Evolutionary conservation across 2,888 invertebrate species (phyloP).

Genomic region (Drosophila basisetae): DNA sequence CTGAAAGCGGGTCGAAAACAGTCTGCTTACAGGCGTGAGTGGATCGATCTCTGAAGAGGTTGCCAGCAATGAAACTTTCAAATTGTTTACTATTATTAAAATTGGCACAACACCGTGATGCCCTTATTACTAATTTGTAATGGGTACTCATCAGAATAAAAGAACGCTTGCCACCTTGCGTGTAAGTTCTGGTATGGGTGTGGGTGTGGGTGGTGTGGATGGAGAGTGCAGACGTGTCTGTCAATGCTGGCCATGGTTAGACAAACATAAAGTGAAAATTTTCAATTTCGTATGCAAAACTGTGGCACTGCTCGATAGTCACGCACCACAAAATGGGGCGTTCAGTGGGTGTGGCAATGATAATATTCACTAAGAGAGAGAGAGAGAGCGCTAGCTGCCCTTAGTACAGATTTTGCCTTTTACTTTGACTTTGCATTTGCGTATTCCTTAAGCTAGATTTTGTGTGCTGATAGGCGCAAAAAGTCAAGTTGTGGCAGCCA

Average conservation of each 20-base stretch:
- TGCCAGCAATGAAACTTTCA: neutral
- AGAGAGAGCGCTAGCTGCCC: neutral
- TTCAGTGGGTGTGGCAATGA: slow-evolving; percentile 19
- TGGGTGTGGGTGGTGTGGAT: neutral
- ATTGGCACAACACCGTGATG: neutral
- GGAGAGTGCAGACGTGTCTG: slow-evolving; percentile 4
- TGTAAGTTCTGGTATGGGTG: neutral
- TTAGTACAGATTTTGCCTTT: slow-evolving; percentile 1
- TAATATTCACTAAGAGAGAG: slow-evolving; percentile 17
- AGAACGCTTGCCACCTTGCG: neutral
- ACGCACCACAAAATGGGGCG: slow-evolving; percentile 55
- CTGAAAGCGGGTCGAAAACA: neutral
- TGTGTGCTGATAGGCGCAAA: slow-evolving; percentile 77
- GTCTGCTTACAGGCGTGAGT: neutral
- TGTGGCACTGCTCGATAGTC: slow-evolving; percentile 76
- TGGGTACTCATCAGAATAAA: neutral
- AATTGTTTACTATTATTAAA: neutral
- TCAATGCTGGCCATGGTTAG: slow-evolving; percentile 43
- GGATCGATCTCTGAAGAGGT: neutral
- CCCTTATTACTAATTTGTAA: slow-evolving; percentile 1
- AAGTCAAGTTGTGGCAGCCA: slow-evolving; percentile 81
- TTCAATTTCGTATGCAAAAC: slow-evolving; percentile 79
- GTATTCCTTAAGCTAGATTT: slow-evolving; percentile 61
- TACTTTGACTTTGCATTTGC: slow-evolving; percentile 34
- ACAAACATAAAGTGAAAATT: slow-evolving; percentile 73